These are phyloP conservation scores for Pediacus dermestoides DNA, from an alignment of 2,888 invertebrate genomes.

Conservation along the genomic window DNA sequence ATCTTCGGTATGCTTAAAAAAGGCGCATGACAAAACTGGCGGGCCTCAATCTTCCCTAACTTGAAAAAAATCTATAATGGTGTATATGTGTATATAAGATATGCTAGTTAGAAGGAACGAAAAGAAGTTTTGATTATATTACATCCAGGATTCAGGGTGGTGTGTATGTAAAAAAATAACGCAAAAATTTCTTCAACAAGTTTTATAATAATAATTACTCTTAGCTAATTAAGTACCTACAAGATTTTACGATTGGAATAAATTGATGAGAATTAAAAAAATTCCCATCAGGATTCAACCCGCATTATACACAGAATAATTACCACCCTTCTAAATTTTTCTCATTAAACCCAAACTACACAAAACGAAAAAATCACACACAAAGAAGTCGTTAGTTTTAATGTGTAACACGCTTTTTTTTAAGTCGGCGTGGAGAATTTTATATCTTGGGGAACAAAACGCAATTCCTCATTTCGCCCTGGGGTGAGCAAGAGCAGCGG, in stretches of 20 bases:
- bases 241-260: too few relatives aligned
- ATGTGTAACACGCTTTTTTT: constrained; percentile 33
- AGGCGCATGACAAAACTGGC: constrained; percentile 36
- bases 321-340: too few relatives aligned
- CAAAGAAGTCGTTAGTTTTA: constrained; percentile 36
- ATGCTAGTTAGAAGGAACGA: constrained; percentile 50
- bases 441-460: constrained; percentile 35
- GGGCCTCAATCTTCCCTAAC: constrained; percentile 47
- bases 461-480: constrained; percentile 33
- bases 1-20: constrained; percentile 23
- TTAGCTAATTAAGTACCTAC: too few relatives aligned
- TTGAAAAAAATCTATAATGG: constrained; percentile 52
- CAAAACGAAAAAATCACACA: constrained; percentile 26
- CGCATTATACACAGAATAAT: too few relatives aligned
- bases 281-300: too few relatives aligned
- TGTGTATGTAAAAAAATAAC: too few relatives aligned
- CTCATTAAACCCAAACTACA: too few relatives aligned
- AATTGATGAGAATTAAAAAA: too few relatives aligned
- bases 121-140: constrained; percentile 50
- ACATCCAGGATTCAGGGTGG: too few relatives aligned
- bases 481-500: too few relatives aligned
- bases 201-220: too few relatives aligned
- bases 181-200: too few relatives aligned
- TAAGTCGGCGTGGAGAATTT: constrained; percentile 33
- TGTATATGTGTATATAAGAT: constrained; percentile 51